Conservation (phyloP, 2,797 vertebrate species). For the Acrossocheilus wenchowensis region DNA sequence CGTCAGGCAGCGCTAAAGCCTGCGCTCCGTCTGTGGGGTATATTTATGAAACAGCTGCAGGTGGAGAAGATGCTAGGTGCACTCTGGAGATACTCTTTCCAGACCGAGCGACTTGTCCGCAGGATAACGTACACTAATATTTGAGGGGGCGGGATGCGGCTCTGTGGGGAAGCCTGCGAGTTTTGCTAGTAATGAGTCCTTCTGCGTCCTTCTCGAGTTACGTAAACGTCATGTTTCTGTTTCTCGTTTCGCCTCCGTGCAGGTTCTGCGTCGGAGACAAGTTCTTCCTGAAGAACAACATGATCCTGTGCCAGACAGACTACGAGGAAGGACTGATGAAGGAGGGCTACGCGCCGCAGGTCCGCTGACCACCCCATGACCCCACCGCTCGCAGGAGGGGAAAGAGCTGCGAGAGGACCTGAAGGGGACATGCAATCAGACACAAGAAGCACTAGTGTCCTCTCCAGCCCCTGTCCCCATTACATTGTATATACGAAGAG, state of each 20-base stretch:
- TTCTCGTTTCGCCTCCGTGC: constrained; percentile 59
- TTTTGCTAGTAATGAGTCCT: constrained; percentile 55
- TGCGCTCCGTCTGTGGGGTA: constrained; percentile 53
- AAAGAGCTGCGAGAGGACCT: constrained; percentile 64
- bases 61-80: constrained; percentile 55
- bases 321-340: constrained; percentile 95
- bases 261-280: constrained; percentile 97
- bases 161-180: constrained; percentile 49
- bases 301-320: constrained; percentile 96
- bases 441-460: constrained; percentile 76
- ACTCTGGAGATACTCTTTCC: constrained; percentile 56
- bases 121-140: constrained; percentile 51
- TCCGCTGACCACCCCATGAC: constrained; percentile 83
- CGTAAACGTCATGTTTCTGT: constrained; percentile 42
- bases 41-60: constrained; percentile 67
- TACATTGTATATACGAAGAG: constrained; percentile 89
- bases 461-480: constrained; percentile 77
- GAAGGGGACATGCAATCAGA: constrained; percentile 82
- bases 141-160: constrained; percentile 50
- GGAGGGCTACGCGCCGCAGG: constrained; percentile 93
- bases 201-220: constrained; percentile 26
- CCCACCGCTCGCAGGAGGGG: constrained; percentile 20
- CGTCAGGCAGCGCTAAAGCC: constrained; percentile 47
- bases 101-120: constrained; percentile 37
- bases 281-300: constrained; percentile 97